Evolutionary conservation across 2,113 vertebrate species (phyloP).

Genomic region (Tenrec ecaudatus): DNA sequence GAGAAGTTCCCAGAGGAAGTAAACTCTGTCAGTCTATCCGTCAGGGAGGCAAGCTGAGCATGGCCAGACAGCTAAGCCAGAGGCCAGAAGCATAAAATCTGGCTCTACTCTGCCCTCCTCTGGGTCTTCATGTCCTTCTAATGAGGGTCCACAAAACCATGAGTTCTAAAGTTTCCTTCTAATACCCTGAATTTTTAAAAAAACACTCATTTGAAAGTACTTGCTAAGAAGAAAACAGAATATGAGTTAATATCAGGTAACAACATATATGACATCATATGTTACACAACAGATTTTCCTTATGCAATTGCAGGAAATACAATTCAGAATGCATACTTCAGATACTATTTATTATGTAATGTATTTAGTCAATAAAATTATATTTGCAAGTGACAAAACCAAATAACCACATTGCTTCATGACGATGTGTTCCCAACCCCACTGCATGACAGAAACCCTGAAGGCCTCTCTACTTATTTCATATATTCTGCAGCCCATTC

Average conservation of each 20-base stretch:
- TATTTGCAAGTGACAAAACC: not conserved
- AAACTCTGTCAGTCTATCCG: not conserved
- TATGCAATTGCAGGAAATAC: not conserved
- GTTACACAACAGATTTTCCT: not conserved
- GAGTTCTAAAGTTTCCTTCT: not conserved
- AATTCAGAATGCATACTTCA: not conserved
- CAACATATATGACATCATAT: not conserved
- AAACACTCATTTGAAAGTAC: not conserved
- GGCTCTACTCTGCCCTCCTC: not conserved
- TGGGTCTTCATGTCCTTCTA: not conserved
- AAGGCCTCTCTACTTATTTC: not conserved
- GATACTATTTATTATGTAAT: not conserved
- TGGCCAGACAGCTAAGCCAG: not conserved
- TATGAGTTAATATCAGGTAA: not conserved
- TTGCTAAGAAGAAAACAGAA: not conserved
- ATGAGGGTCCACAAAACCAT: not conserved
- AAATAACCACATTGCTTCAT: not conserved
- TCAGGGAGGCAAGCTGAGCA: not conserved
- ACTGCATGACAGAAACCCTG: not conserved
- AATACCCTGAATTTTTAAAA: not conserved
- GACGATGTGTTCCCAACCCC: not conserved
- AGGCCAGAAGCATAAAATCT: no score
- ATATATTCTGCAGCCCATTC: not conserved
- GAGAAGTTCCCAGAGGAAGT: no score
- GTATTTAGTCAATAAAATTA: not conserved